Percentiles rank a stretch among this genome's conserved stretches.
Conservation (phyloP, 1,140 invertebrate genomes). For the Triops cancriformis region DNA sequence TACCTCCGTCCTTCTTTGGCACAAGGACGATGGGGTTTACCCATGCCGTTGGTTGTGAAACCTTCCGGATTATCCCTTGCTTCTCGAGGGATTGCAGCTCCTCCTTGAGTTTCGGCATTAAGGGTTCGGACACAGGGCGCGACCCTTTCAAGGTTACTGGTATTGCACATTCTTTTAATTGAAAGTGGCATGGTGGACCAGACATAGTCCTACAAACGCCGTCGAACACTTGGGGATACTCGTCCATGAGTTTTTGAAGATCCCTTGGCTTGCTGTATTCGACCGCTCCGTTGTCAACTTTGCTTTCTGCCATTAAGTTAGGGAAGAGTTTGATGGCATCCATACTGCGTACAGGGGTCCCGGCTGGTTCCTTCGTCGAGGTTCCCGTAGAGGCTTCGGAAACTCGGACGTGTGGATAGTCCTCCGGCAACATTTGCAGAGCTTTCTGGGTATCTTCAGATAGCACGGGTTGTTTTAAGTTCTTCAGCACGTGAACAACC, state of each 20-base stretch:
- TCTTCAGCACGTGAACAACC: conserved; percentile 10
- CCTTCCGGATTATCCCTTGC: neutral
- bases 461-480: neutral
- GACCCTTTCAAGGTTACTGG: neutral
- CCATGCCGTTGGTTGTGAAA: neutral
- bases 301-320: neutral
- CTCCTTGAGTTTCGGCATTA: neutral
- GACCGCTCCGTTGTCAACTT: neutral
- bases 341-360: neutral
- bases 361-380: neutral
- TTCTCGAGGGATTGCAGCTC: neutral
- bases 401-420: neutral
- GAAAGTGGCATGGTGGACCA: conserved; percentile 1
- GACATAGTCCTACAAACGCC: neutral
- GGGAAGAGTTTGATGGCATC: too few species aligned
- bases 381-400: neutral
- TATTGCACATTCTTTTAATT: neutral
- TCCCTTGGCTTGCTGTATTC: neutral
- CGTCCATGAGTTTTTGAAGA: neutral
- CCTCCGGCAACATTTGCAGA: neutral
- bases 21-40: neutral
- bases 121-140: neutral
- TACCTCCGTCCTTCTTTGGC: neutral
- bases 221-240: conserved; percentile 14
- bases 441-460: conserved; percentile 14